Percentiles rank a stretch among this genome's conserved stretches.
Conservation (phyloP, 1,140 invertebrate species). For the Zaprionus gabonicus region DNA sequence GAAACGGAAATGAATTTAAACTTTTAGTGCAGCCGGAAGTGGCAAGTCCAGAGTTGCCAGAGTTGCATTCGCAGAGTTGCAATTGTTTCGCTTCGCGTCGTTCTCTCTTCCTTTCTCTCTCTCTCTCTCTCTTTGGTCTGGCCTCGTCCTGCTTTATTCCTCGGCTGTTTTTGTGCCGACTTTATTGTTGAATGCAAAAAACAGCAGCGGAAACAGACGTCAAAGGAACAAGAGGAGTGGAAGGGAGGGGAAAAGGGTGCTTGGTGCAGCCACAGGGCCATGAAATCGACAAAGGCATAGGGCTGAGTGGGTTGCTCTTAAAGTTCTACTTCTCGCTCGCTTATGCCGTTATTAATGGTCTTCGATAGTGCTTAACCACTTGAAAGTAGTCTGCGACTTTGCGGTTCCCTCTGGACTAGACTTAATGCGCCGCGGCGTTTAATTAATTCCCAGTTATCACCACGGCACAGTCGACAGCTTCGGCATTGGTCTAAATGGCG, state of each 20-base stretch:
- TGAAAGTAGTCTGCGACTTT: constrained; percentile 30
- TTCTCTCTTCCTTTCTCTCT: background rate
- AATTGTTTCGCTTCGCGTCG: constrained; percentile 45
- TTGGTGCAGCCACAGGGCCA: constrained; percentile 9
- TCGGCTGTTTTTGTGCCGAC: constrained; percentile 11
- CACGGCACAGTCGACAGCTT: constrained; percentile 54
- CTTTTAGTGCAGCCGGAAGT: constrained; percentile 69
- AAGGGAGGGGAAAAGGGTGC: background rate
- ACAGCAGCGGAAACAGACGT: constrained; percentile 41
- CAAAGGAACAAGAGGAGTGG: constrained; percentile 25
- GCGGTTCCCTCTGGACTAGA: constrained; percentile 59
- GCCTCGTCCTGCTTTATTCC: constrained; percentile 7
- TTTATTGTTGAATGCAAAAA: constrained; percentile 59
- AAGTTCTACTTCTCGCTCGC: constrained; percentile 11
- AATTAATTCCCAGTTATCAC: constrained; percentile 75
- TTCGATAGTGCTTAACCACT: constrained; percentile 13
- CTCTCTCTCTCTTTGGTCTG: background rate
- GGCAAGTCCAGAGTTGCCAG: constrained; percentile 63
- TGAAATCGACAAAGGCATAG: constrained; percentile 19
- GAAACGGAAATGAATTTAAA: constrained; percentile 75
- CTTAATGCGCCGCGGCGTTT: constrained; percentile 62
- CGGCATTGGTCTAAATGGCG: constrained; percentile 47
- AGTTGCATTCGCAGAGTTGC: constrained; percentile 52
- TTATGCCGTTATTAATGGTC: constrained; percentile 45
- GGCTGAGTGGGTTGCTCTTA: background rate